phyloP scores from a whole-genome alignment of 2,888 invertebrate species.

The Metopia argyrocephala region DNA sequence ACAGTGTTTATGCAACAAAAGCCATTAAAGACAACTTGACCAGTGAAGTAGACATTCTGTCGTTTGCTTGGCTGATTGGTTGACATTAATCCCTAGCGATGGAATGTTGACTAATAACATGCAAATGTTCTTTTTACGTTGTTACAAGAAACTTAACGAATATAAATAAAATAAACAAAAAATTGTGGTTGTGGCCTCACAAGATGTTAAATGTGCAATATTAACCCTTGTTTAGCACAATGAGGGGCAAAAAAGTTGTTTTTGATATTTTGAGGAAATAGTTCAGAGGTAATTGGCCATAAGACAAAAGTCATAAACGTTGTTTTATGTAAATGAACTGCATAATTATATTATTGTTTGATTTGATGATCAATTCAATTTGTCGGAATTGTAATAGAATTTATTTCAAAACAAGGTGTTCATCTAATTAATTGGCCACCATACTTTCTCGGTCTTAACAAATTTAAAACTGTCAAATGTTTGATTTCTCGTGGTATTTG shows the following conservation, averaged over 20 bases:
- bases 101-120: slow-evolving; percentile 18
- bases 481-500: no score
- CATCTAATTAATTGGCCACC: no score
- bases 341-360: no score
- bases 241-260: not conserved
- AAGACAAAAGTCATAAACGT: no score
- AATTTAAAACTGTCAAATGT: no score
- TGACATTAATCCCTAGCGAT: slow-evolving; percentile 53
- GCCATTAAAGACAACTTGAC: not conserved
- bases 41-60: not conserved
- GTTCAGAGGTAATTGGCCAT: not conserved
- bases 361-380: no score
- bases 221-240: slow-evolving; percentile 8
- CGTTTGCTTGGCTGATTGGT: not conserved
- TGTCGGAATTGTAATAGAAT: no score
- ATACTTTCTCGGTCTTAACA: no score
- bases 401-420: no score
- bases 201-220: not conserved
- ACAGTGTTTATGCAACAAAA: not conserved
- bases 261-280: not conserved
- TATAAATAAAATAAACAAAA: not conserved
- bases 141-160: no score
- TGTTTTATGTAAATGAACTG: no score
- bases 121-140: slow-evolving; percentile 45
- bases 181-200: slow-evolving; percentile 18